Percentiles rank a stretch among this genome's conserved stretches.
Conservation (phyloP, 1,140 invertebrate genomes). For the Ladona fulva region DNA sequence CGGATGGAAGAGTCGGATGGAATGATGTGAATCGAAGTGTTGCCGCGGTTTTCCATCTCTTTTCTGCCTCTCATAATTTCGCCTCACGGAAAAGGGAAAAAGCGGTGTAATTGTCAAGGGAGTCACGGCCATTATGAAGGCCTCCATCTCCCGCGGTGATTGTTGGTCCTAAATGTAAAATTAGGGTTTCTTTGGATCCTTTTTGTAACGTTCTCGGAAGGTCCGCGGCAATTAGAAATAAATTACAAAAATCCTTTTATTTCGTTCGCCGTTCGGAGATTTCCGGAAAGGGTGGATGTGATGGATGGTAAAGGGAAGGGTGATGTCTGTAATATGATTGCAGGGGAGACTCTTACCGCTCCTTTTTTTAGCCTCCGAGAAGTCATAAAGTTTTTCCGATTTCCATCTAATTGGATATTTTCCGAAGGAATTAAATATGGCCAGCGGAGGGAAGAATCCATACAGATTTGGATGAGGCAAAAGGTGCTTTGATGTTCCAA, state of each 20-base stretch:
- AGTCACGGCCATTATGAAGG: background rate
- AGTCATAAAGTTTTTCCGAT: too few species aligned
- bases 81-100: background rate
- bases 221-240: background rate
- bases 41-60: background rate
- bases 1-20: background rate
- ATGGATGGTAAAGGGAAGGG: background rate
- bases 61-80: background rate
- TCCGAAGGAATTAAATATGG: too few species aligned
- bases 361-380: too few species aligned
- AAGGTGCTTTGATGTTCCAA: too few species aligned
- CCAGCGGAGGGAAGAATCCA: too few species aligned
- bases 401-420: too few species aligned
- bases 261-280: background rate
- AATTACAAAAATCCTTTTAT: background rate
- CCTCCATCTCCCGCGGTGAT: background rate
- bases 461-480: too few species aligned
- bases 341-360: too few species aligned
- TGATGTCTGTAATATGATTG: background rate
- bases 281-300: background rate
- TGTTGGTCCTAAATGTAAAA: slow-evolving; percentile 1
- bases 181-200: background rate
- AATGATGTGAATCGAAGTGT: background rate
- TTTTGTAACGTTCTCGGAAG: background rate
- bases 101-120: background rate